Evolutionary conservation across 2,888 invertebrate genomes (phyloP).

Genomic region (Reticulitermes lucifugus): DNA sequence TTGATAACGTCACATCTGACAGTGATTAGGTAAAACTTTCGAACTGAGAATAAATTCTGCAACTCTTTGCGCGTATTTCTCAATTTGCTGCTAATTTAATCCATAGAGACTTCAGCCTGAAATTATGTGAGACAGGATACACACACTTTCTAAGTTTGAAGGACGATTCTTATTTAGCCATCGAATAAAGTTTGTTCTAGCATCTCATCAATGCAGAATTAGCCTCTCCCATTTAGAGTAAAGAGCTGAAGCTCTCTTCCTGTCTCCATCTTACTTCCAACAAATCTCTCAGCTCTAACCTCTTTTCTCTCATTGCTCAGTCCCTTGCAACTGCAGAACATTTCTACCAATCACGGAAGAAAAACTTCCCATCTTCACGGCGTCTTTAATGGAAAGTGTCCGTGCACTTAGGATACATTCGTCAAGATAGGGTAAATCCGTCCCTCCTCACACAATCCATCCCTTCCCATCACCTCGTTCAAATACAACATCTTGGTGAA

Average conservation of each 20-base stretch:
- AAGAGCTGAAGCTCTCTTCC: neutral
- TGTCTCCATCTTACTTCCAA: slow-evolving; percentile 13
- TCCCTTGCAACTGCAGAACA: slow-evolving; percentile 1
- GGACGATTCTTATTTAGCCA: neutral
- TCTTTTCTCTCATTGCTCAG: slow-evolving; percentile 35
- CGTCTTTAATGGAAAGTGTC: slow-evolving; percentile 37
- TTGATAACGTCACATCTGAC: too few species aligned
- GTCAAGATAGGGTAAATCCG: slow-evolving; percentile 6
- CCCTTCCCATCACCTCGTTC: neutral
- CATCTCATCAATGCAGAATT: neutral
- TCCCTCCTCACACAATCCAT: slow-evolving; percentile 1
- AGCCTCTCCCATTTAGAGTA: neutral
- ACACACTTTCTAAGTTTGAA: neutral
- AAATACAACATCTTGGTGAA: slow-evolving; percentile 10
- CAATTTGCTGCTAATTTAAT: too few species aligned
- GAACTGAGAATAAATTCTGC: too few species aligned
- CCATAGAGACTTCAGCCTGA: neutral
- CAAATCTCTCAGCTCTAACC: slow-evolving; percentile 16
- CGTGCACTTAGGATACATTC: slow-evolving; percentile 35
- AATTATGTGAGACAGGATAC: neutral
- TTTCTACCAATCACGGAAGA: slow-evolving; percentile 34
- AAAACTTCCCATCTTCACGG: slow-evolving; percentile 17
- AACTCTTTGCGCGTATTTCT: too few species aligned
- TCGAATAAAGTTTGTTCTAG: neutral
- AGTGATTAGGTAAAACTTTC: too few species aligned